Percentiles rank a stretch among this genome's conserved stretches.
Evolutionary conservation across 2,797 vertebrate species (phyloP).

Genomic region (Halcyon smyrnensis): DNA sequence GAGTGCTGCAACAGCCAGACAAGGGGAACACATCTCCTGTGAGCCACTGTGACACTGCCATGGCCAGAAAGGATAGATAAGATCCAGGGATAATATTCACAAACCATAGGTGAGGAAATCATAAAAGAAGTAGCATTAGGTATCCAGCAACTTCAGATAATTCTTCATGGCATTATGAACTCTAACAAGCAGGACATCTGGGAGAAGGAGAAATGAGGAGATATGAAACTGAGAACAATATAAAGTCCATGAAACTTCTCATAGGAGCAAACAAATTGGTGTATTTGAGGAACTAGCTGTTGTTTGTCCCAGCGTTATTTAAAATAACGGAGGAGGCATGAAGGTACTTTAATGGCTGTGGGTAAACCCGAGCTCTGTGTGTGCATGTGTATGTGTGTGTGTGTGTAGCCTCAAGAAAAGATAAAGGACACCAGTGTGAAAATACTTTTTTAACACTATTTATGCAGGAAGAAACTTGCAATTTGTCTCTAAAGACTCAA

Average conservation of each 20-base stretch:
- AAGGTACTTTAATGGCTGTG: not conserved
- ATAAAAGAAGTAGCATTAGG: not conserved
- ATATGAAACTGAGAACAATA: not conserved
- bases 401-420: not conserved
- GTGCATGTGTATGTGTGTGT: accelerated
- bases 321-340: not conserved
- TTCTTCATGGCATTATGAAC: not conserved
- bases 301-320: not conserved
- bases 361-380: not conserved
- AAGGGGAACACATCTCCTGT: accelerated
- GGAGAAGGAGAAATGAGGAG: not conserved
- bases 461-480: not conserved
- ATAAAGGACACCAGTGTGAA: not conserved
- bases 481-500: not conserved
- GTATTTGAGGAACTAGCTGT: not conserved
- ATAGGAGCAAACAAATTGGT: not conserved
- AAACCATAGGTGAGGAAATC: not conserved
- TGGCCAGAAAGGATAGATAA: not conserved
- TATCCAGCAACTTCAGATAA: not conserved
- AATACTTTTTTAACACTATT: not conserved
- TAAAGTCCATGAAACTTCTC: not conserved
- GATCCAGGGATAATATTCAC: not conserved
- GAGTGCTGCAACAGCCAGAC: not conserved
- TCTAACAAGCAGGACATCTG: not conserved
- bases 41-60: accelerated